These are phyloP conservation scores for Ascidia mentula DNA, from an alignment of 23 tunicate genomes.

Conservation along the genomic window DNA sequence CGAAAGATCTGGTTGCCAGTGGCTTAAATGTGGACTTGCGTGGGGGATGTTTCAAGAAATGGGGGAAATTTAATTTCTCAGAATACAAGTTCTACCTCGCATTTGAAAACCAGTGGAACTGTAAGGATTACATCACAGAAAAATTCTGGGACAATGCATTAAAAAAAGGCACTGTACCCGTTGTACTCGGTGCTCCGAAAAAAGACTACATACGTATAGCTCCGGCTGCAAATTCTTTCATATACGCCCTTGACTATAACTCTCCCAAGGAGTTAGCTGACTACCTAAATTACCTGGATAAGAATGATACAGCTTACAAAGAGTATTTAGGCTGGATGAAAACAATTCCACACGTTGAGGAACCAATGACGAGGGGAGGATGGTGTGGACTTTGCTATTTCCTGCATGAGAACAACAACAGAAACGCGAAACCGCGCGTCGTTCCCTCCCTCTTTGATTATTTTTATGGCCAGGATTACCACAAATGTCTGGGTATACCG, in stretches of 20 bases:
- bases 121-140: constrained; percentile 61
- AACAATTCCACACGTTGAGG: background rate
- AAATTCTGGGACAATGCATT: constrained; percentile 32
- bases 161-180: constrained; percentile 31
- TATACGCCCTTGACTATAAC: too few species aligned
- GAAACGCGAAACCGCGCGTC: too few species aligned
- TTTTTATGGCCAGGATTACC: too few species aligned
- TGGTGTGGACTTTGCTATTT: constrained; percentile 19
- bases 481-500: too few species aligned
- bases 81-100: constrained; percentile 68
- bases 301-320: constrained; percentile 39
- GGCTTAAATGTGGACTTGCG: constrained; percentile 52
- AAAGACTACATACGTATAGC: constrained; percentile 13
- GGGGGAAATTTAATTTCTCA: background rate
- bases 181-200: constrained; percentile 39
- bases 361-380: background rate
- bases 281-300: constrained; percentile 24
- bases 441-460: too few species aligned
- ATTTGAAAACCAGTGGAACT: constrained; percentile 48
- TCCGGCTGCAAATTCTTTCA: constrained; percentile 42
- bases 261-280: constrained; percentile 23
- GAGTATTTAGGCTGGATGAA: constrained; percentile 45
- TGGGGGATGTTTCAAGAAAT: constrained; percentile 51
- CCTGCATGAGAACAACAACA: constrained; percentile 26
- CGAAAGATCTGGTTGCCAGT: constrained; percentile 22